Percentiles rank a stretch among this genome's conserved stretches.
phyloP scores from a whole-genome alignment of 2,888 invertebrate genomes.

The Bhutanitis thaidina region DNA sequence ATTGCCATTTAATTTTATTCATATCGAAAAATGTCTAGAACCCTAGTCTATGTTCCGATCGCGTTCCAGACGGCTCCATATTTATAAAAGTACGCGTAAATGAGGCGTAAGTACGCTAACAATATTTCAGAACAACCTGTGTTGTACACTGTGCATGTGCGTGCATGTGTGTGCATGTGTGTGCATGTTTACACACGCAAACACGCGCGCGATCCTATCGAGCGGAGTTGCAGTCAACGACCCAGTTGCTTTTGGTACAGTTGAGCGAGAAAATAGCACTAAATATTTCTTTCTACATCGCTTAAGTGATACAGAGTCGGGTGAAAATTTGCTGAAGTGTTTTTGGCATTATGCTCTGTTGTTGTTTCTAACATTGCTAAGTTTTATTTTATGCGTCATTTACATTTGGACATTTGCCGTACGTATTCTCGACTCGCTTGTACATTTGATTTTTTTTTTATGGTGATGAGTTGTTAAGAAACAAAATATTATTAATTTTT shows the following conservation, averaged over 20 bases:
- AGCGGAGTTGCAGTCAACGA: conserved; percentile 28
- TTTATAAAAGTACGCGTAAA: conserved; percentile 5
- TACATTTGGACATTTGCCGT: conserved; percentile 7
- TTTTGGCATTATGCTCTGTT: conserved; percentile 10
- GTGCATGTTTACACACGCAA: too few species aligned
- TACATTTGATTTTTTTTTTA: neutral
- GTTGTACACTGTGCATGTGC: conserved; percentile 8
- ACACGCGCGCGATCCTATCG: conserved; percentile 24
- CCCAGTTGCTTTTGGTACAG: conserved; percentile 28
- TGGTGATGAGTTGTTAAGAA: conserved; percentile 2
- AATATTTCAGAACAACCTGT: conserved; percentile 7
- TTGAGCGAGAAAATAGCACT: conserved; percentile 20
- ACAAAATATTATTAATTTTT: too few species aligned
- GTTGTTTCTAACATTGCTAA: conserved; percentile 10
- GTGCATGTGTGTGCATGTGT: too few species aligned
- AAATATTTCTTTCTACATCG: conserved; percentile 10
- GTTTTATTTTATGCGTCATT: conserved; percentile 4
- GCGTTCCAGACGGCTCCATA: conserved; percentile 6
- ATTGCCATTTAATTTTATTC: neutral
- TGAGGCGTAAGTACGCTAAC: conserved; percentile 2
- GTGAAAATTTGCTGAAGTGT: conserved; percentile 19
- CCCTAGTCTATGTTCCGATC: neutral
- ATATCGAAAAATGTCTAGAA: conserved; percentile 5
- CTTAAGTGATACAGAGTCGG: conserved; percentile 12
- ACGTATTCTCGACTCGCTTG: neutral